These are phyloP conservation scores for Calliphora vomitoria DNA, from an alignment of 2,888 invertebrate genomes.

Conservation along the genomic window DNA sequence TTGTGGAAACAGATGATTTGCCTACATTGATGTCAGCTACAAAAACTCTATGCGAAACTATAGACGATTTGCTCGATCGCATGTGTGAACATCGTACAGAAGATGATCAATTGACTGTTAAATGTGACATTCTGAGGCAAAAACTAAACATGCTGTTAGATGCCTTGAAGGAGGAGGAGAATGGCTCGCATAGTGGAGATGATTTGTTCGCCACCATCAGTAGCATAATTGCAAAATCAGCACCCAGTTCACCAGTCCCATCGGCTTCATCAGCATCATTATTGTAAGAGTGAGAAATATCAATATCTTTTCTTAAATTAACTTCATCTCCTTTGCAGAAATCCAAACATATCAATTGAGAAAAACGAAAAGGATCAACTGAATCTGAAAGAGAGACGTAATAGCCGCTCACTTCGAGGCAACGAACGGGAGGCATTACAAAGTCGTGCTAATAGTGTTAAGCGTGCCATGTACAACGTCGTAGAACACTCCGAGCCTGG, in stretches of 20 bases:
- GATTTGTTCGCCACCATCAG: slow-evolving; percentile 82
- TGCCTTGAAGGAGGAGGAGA: slow-evolving; percentile 89
- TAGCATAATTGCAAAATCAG: slow-evolving; percentile 80
- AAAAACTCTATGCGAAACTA: slow-evolving; percentile 91
- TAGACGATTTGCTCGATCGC: slow-evolving; percentile 90
- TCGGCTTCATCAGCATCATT: slow-evolving; percentile 74
- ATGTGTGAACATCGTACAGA: slow-evolving; percentile 87
- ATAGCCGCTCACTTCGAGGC: slow-evolving; percentile 84
- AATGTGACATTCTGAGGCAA: slow-evolving; percentile 90
- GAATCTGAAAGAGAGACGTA: slow-evolving; percentile 84
- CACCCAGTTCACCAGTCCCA: slow-evolving; percentile 71
- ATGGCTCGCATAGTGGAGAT: slow-evolving; percentile 83
- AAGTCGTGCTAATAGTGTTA: slow-evolving; percentile 91
- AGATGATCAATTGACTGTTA: slow-evolving; percentile 87
- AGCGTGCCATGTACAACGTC: slow-evolving; percentile 91
- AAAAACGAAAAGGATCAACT: slow-evolving; percentile 86
- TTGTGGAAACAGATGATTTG: slow-evolving; percentile 93
- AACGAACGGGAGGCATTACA: slow-evolving; percentile 87
- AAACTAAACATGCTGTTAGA: slow-evolving; percentile 91
- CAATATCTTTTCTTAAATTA: background rate
- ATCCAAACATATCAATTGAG: slow-evolving; percentile 84
- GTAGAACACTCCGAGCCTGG: slow-evolving; percentile 91
- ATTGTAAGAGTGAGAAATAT: slow-evolving; percentile 64
- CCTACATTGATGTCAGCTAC: slow-evolving; percentile 90
- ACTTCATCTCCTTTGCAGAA: slow-evolving; percentile 74